Evolutionary conservation across 1,140 invertebrate species (phyloP), one percentile per base, ranked within the genome.

Genomic region (Aphaenogaster floridana): DNA sequence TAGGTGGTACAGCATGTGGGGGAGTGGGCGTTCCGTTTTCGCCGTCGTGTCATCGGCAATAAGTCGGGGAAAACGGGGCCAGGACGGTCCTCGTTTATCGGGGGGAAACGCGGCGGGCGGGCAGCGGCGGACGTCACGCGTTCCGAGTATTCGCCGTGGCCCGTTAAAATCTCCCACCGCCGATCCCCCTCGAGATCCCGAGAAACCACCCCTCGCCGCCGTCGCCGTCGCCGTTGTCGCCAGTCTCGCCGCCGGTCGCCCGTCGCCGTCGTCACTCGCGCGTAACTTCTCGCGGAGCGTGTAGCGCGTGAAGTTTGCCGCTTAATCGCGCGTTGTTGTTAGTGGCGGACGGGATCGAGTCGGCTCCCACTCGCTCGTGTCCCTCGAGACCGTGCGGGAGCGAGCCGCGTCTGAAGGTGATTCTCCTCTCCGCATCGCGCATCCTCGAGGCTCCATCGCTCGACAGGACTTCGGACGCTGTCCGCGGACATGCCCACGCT

Each of bases 401-500:
- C 11, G 78, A 68, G 63, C 77, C 7, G 52, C 17, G 68, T 9
- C 68, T 28, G 28, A 54, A 74, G 69, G 54, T 39, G 79, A 83
- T 28, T 28, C 15, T 39, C 13, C 17, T 59, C 71, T 59, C 15
- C 6, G 36, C 52, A 64, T 61, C 42, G 17, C 42, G 2, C 42
- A n/a, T 48, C 48, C 28, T n/a, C 28, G 11, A 21, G 39, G 42
- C 7, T 57, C 50, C 42, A 11, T 48, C 28, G 69, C 42, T 28
- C 28, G 6, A 72, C 80, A 34, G 54, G 28, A 61, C 17, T 2
- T 21, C 21, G 39, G 42, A 72, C 54, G 15, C 17, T 50, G n/a
- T 52, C 28, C 85, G 11, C 48, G 72, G 68, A 88, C 39, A 94
- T 94, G 94, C 86, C 91, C 39, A 91, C 89, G 8, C 74, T 92